Evolutionary conservation across 2,113 vertebrate genomes (phyloP).

Genomic region (Pseudois nayaur): DNA sequence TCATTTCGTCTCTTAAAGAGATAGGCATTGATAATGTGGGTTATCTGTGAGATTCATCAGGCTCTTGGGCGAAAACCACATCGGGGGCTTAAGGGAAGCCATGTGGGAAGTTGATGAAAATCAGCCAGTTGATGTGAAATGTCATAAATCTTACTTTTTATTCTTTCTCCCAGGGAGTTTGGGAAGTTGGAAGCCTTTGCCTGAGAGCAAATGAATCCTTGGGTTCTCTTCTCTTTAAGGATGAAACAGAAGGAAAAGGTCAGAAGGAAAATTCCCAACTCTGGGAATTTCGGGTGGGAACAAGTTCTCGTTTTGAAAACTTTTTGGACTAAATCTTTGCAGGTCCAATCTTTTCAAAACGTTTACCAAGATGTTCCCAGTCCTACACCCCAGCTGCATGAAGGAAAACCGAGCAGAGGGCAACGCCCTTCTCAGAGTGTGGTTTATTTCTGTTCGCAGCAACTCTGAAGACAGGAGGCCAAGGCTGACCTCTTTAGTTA

Average conservation of each 20-base stretch:
- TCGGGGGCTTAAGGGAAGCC: background rate
- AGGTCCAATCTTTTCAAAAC: background rate
- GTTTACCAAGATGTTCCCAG: background rate
- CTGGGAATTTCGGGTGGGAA: background rate
- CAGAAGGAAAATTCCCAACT: background rate
- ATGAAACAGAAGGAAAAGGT: background rate
- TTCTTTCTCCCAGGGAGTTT: background rate
- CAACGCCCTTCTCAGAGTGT: background rate
- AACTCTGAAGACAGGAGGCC: slow-evolving; percentile 57
- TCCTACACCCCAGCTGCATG: background rate
- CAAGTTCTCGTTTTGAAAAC: background rate
- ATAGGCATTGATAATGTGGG: background rate
- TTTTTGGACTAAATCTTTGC: background rate
- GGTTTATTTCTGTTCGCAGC: slow-evolving; percentile 66
- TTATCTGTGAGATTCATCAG: slow-evolving; percentile 8
- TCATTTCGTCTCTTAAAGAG: slow-evolving; percentile 42
- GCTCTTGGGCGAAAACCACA: background rate
- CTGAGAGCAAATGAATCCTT: background rate
- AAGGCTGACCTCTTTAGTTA: slow-evolving; percentile 63
- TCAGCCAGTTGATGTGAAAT: background rate
- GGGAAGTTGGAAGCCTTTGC: background rate
- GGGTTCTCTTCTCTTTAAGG: background rate
- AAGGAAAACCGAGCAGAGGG: background rate
- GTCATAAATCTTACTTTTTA: background rate
- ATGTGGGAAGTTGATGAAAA: background rate